Base-by-base conservation (phyloP, 2,888 invertebrate species). In the Oligia latruncula region DNA sequence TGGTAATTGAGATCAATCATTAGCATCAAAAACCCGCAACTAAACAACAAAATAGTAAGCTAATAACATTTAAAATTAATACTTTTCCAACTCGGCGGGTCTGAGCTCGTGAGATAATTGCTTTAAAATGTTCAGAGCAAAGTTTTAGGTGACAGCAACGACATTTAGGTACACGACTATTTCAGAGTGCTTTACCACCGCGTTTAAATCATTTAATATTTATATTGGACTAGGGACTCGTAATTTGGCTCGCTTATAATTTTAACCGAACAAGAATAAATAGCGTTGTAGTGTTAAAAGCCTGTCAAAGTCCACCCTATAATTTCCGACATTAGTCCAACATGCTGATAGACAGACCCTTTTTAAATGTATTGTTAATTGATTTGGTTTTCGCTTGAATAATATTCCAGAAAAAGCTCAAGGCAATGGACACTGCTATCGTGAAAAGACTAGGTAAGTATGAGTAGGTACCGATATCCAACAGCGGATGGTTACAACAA, bases 181-280 rank as follows among this genome's bases (percentile, higher is more conserved):
- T 74, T 58, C 74, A 29, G 80, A 77, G 83, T 84, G 85, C 85
- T 84, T 72, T 67, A 77, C 73, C 79, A 65, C 65, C n/a, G 58
- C 71, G 77, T 85, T 81, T 74, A 83, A 75, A 84, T 80, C 60
- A 84, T 84, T 85, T 74, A 84, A 74, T 81, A 85, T 81, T 85
- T 74, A 85, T 74, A 74, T 84, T 73, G 85, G 43, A 80, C 84
- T 74, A 52, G 84, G 71, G 85, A 66, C 68, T 46, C 46, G 46
- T 65, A 60, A 75, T 75, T 84, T 65, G 23, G 46, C 75, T 74
- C 23, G 49, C 65, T 64, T 67, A 29, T 64, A 55, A 77, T 83
- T 78, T 62, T 35, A 49, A 58, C 64, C 52, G 65, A 52, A 73
- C 52, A 73, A 62, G 58, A 85, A 71, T 70, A 46, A n/a, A n/a